Evolutionary conservation across 2,888 invertebrate genomes (phyloP).

Genomic region (Cephus sareptanus): DNA sequence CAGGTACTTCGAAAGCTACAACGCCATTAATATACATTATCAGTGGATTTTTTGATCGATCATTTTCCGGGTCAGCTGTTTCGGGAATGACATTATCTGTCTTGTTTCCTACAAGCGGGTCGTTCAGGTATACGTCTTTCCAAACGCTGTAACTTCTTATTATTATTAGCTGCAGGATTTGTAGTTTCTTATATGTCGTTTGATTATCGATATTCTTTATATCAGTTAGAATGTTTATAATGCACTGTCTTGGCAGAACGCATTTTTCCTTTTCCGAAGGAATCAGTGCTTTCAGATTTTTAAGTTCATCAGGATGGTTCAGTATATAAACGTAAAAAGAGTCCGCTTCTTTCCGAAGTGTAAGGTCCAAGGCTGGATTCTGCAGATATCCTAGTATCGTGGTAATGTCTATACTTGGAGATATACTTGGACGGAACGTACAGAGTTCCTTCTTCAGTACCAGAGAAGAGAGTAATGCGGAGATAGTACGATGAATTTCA

Average conservation of each 20-base stretch:
- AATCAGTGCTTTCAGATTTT: conserved; percentile 16
- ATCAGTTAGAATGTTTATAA: conserved; percentile 7
- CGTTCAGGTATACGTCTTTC: not conserved
- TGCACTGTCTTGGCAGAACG: conserved; percentile 13
- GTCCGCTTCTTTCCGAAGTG: not conserved
- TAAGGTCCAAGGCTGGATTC: conserved; percentile 10
- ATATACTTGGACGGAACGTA: conserved; percentile 4
- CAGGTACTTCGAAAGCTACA: too few species aligned
- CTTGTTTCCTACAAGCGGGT: not conserved
- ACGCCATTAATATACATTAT: not conserved
- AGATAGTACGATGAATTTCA: conserved; percentile 15
- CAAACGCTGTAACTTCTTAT: not conserved
- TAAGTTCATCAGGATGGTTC: conserved; percentile 4
- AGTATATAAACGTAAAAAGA: conserved; percentile 16
- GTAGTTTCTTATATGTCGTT: not conserved
- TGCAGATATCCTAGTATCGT: conserved; percentile 25
- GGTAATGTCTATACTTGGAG: conserved; percentile 25
- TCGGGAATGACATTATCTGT: not conserved
- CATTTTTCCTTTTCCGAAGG: conserved; percentile 22
- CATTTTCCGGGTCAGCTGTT: not conserved
- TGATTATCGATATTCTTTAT: not conserved
- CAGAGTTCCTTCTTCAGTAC: conserved; percentile 18
- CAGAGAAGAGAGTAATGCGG: conserved; percentile 27
- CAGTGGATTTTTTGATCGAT: not conserved
- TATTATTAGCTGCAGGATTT: not conserved